A percentile compares a stretch with the other conserved stretches of the same genome.
Evolutionary conservation across 2,113 vertebrate species (phyloP).

Genomic region (Turdus rufiventris): DNA sequence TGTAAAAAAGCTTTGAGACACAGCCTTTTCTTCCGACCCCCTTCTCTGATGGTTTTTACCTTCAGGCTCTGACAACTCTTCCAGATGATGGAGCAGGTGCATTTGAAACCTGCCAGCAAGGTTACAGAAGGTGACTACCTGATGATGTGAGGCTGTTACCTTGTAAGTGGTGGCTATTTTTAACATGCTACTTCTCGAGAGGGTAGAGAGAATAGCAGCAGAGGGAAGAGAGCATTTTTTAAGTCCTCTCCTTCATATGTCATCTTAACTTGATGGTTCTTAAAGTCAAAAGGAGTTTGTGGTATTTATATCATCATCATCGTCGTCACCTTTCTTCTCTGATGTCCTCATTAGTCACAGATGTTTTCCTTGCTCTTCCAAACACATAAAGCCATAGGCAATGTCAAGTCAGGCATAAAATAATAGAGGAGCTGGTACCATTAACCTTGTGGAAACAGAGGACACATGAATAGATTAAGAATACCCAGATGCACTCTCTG

Average conservation of each 20-base stretch:
- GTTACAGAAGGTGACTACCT: not conserved
- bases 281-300: not conserved
- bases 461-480: not conserved
- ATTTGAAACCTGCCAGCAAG: not conserved
- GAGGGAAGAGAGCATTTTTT: not conserved
- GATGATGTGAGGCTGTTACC: not conserved
- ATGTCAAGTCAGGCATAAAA: not conserved
- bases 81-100: constrained; percentile 1
- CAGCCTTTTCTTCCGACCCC: accelerated
- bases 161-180: not conserved
- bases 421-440: not conserved
- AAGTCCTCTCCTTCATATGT: not conserved
- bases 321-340: not conserved
- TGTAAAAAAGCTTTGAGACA: not conserved
- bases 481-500: not conserved
- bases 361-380: not conserved
- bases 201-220: not conserved
- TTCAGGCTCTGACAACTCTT: not conserved
- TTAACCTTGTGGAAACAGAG: constrained; percentile 4
- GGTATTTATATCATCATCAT: not conserved
- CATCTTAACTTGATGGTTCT: not conserved
- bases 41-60: not conserved
- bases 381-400: not conserved
- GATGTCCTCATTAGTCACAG: not conserved
- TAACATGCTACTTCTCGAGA: not conserved